Percentiles rank a stretch among this genome's conserved stretches.
Evolutionary conservation across 2,113 vertebrate species (phyloP).

Genomic region (Lampris incognitus): DNA sequence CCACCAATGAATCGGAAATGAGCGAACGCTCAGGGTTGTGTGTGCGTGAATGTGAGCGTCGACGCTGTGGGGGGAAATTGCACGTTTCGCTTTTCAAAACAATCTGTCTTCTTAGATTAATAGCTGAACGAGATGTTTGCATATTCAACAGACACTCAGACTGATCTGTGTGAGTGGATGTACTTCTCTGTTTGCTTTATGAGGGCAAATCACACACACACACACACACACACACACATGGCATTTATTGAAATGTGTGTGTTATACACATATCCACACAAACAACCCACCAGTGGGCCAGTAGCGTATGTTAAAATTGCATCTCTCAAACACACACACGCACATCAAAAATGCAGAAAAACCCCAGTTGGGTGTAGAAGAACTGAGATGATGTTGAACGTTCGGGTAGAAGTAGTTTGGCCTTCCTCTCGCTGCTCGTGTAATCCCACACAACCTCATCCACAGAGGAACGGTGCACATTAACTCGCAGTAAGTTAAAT

Average conservation of each 20-base stretch:
- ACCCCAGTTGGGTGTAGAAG: not conserved
- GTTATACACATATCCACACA: too few relatives aligned
- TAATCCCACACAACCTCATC: constrained; percentile 30
- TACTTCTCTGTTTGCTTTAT: not conserved
- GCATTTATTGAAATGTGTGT: too few relatives aligned
- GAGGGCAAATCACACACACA: not conserved
- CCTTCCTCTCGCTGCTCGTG: constrained; percentile 24
- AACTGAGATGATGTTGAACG: constrained; percentile 45
- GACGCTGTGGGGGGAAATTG: too few relatives aligned
- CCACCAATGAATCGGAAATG: not conserved
- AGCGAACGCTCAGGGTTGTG: not conserved
- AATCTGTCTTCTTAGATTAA: too few relatives aligned
- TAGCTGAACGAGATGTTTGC: constrained; percentile 2
- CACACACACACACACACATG: too few relatives aligned
- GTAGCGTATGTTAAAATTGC: not conserved
- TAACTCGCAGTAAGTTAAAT: constrained; percentile 29
- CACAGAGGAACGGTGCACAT: constrained; percentile 22
- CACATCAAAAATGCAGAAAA: too few relatives aligned
- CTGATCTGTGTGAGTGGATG: not conserved
- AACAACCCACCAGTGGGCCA: too few relatives aligned
- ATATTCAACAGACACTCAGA: not conserved
- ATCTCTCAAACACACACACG: too few relatives aligned
- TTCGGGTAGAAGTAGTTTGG: constrained; percentile 46
- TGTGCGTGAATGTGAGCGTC: not conserved
- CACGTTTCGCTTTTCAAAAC: too few relatives aligned